Percentiles rank a stretch among this genome's conserved stretches.
phyloP scores from a whole-genome alignment of 2,888 invertebrate species.

The Vanessa cardui region DNA sequence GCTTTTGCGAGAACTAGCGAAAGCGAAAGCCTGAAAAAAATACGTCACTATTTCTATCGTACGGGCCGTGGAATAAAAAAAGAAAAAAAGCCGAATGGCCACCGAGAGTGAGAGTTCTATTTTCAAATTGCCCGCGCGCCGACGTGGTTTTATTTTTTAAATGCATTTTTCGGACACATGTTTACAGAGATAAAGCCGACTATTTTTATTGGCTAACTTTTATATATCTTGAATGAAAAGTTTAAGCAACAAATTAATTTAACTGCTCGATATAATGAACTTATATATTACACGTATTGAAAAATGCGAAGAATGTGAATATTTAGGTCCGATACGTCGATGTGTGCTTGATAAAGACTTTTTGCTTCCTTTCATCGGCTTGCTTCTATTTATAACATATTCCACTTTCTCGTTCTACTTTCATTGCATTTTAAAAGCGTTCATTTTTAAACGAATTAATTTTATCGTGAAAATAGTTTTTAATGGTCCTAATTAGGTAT shows the following conservation, averaged over 20 bases:
- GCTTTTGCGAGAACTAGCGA: constrained; percentile 75
- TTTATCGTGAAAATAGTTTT: constrained; percentile 9
- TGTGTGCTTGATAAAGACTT: constrained; percentile 19
- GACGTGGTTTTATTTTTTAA: constrained; percentile 54
- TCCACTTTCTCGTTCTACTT: constrained; percentile 35
- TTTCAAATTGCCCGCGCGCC: constrained; percentile 69
- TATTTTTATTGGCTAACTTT: constrained; percentile 15
- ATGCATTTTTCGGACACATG: constrained; percentile 52
- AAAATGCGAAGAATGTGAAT: not conserved
- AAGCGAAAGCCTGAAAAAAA: constrained; percentile 73
- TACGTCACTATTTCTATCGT: constrained; percentile 80
- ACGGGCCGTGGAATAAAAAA: constrained; percentile 65
- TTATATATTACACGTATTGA: too few species aligned
- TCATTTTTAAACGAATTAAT: constrained; percentile 15
- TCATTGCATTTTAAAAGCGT: constrained; percentile 20
- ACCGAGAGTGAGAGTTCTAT: constrained; percentile 76
- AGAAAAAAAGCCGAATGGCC: constrained; percentile 60
- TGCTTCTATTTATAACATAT: constrained; percentile 30
- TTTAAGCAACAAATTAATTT: too few species aligned
- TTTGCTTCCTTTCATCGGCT: constrained; percentile 27
- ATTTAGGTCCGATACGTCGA: constrained; percentile 13
- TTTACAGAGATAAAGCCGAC: constrained; percentile 44
- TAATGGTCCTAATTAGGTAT: constrained; percentile 10
- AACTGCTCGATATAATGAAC: too few species aligned
- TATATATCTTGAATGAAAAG: too few species aligned